These are phyloP conservation scores for Mesorhabditis sp. DNA, from an alignment of 2,888 invertebrate species.

Conservation along the genomic window DNA sequence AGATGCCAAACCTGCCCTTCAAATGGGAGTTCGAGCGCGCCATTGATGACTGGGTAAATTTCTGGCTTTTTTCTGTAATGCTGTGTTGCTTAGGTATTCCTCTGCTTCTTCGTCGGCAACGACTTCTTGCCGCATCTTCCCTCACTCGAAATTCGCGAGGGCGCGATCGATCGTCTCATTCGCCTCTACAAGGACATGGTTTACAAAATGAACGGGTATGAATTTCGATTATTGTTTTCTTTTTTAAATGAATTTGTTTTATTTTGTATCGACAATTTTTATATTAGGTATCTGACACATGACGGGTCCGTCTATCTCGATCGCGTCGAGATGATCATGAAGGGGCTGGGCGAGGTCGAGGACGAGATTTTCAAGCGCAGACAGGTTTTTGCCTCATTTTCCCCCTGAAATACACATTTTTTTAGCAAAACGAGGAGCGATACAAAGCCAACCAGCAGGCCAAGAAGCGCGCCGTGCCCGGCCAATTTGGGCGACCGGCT, in stretches of 20 bases:
- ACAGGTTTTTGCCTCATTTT: conserved; percentile 62
- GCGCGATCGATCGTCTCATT: conserved; percentile 83
- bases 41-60: conserved; percentile 86
- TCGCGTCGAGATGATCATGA: conserved; percentile 89
- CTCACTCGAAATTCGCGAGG: conserved; percentile 80
- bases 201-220: conserved; percentile 39
- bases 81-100: conserved; percentile 69
- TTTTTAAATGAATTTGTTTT: neutral
- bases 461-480: conserved; percentile 59
- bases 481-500: conserved; percentile 6
- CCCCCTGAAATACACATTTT: neutral
- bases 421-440: conserved; percentile 34
- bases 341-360: conserved; percentile 83
- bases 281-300: conserved; percentile 77
- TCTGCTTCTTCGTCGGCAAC: conserved; percentile 96
- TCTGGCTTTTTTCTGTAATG: neutral
- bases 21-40: conserved; percentile 88
- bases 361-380: conserved; percentile 93
- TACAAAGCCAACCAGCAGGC: conserved; percentile 66
- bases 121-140: conserved; percentile 97
- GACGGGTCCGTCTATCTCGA: conserved; percentile 88
- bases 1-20: conserved; percentile 88
- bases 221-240: conserved; percentile 12
- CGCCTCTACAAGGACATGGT: conserved; percentile 76
- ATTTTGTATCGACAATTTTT: conserved; percentile 7